Base-by-base conservation (phyloP, 2,113 vertebrate genomes). In the Salminus brasiliensis region DNA sequence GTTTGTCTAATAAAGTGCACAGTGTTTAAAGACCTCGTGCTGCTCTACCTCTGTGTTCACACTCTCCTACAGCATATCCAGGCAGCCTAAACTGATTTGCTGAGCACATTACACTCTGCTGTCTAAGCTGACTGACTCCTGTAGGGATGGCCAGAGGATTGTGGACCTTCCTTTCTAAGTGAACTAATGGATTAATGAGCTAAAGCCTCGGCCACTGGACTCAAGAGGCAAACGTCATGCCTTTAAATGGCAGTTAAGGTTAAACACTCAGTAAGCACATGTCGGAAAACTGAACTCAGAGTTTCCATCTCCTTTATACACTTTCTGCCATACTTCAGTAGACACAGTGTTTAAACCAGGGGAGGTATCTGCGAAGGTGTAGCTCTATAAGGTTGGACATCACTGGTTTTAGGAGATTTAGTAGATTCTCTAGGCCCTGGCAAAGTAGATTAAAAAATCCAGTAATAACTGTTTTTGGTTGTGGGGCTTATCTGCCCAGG, bases 81-180 rank as follows among this genome's bases (percentile, higher is more conserved):
- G 34, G 3, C 53, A 25, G 23, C 12, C n/a, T 23, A 52, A 57
- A 4, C 34, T 36, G 34, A 36, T 36, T 36, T 36, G 34, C n/a
- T n/a, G n/a, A n/a, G n/a, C 8, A 8, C 8, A 8, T 45, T 2
- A 25, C n/a, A 25, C n/a, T 55, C n/a, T 55, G 52, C 52, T 25
- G 23, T 25, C 52, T 55, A 55, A 63, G 60, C 62, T 65, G 62
- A n/a, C 34, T 65, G 62, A 65, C 62, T n/a, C 36, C n/a, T 66
- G 62, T 11, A 66, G 32, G 18, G 8, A 10, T 18, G 18, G 13
- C 27, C 6, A 27, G 60, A 21, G 45, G 45, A 5, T 53, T 16
- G 5, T 55, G 1, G 16, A n/a, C 34, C 13, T 55, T 34, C 15
- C 62, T 23, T 66, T 66, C 18, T 23, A n/a, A 21, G 0, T 39